Evolutionary conservation across 1,140 invertebrate genomes (phyloP), one percentile per base, ranked within the genome.

Genomic region (Drosophila mayri): DNA sequence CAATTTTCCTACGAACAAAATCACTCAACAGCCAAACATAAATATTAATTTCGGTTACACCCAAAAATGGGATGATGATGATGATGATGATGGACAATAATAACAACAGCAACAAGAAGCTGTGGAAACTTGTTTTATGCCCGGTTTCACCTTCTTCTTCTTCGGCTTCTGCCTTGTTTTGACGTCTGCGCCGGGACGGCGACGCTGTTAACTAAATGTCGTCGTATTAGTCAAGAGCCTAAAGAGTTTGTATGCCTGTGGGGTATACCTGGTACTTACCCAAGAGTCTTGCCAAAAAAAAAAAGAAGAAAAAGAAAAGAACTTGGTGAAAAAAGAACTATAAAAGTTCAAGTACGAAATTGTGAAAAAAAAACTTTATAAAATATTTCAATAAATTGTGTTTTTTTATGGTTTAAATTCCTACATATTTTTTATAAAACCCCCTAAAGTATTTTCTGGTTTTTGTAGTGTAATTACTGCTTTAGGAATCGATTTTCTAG

Each of bases 141-240:
- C 58, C 63, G 65, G 44, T 70, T 54, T 46, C 49, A 50, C 40
- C 41, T 38, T 72, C 44, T 60, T 37, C 72, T 32, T 22, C 61
- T 58, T 20, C 74, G n/a, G n/a, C n/a, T 57, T 58, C 67, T 59
- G 47, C 43, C 49, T 74, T 73, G 75, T 78, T 55, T 55, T 79
- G 75, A 79, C 68, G 77, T 78, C 76, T 80, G 77, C 76, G 77
- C 77, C 77, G 77, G 77, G 64, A 54, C 72, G 72, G 47, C 71
- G 41, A 52, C 59, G 68, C 44, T 16, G 46, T 41, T 67, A 70
- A 67, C 62, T 67, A 67, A 70, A 43, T 41, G 37, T 49, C 62
- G 47, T 37, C 57, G 28, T 65, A 54, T 66, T 68, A 67, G 66
- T 67, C 43, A 60, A 52, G 41, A 52, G 61, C 38, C 59, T 50